Evolutionary conservation across 2,113 vertebrate species (phyloP).

Genomic region (Thermophis baileyi): DNA sequence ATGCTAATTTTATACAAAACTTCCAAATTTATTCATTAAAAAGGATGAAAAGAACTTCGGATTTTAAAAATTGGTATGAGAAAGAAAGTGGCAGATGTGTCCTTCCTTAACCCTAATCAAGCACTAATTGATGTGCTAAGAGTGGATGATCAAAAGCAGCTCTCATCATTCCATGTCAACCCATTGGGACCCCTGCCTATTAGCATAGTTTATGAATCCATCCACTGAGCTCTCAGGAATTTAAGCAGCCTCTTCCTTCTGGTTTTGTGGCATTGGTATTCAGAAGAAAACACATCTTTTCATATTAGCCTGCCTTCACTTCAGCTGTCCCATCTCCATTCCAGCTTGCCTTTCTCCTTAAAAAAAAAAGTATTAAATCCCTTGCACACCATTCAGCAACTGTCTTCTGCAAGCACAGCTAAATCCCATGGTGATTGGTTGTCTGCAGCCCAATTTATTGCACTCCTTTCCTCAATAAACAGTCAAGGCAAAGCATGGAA

Average conservation of each 20-base stretch:
- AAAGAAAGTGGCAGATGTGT: background rate
- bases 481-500: slow-evolving; percentile 32
- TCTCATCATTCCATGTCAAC: background rate
- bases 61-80: background rate
- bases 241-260: background rate
- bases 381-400: slow-evolving; percentile 23
- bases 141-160: background rate
- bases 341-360: background rate
- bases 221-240: background rate
- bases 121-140: background rate
- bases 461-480: slow-evolving; percentile 24
- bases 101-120: background rate
- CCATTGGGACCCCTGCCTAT: background rate
- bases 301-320: slow-evolving; percentile 1
- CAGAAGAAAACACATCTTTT: slow-evolving; percentile 29
- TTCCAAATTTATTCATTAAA: background rate
- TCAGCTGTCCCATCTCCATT: background rate
- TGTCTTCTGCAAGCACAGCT: slow-evolving; percentile 20
- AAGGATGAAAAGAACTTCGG: background rate
- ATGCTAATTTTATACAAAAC: background rate
- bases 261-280: background rate
- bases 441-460: slow-evolving; percentile 35
- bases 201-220: background rate
- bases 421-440: slow-evolving; percentile 21
- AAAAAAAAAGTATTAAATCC: background rate